Percentiles rank a stretch among this genome's conserved stretches.
These are phyloP conservation scores for Athetis lepigone DNA, from an alignment of 2,888 invertebrate genomes.

Conservation along the genomic window DNA sequence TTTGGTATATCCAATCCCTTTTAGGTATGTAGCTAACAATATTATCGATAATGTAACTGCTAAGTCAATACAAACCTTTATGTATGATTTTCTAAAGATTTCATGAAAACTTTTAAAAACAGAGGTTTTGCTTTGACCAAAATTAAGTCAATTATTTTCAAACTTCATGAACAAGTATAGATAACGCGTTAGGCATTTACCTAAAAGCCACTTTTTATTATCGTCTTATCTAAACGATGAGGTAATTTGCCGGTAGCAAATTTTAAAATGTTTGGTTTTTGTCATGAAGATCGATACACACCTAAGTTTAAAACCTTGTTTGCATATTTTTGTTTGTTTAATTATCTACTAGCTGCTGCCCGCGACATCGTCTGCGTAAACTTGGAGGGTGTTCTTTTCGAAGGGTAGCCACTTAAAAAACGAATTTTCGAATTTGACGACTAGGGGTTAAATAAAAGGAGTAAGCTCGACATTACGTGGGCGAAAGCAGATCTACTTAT, in stretches of 20 bases:
- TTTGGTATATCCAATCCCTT: slow-evolving; percentile 10
- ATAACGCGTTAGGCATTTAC: slow-evolving; percentile 33
- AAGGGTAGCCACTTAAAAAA: too few relatives aligned
- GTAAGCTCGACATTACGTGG: too few relatives aligned
- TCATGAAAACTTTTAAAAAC: too few relatives aligned
- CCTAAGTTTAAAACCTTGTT: not conserved
- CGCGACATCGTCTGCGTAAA: too few relatives aligned
- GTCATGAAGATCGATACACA: slow-evolving; percentile 19
- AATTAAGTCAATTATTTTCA: not conserved
- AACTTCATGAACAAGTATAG: not conserved
- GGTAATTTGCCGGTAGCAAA: slow-evolving; percentile 51
- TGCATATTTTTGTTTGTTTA: not conserved
- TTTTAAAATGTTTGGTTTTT: slow-evolving; percentile 14
- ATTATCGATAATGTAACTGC: not conserved
- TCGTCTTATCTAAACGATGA: slow-evolving; percentile 51
- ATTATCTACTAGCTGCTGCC: not conserved
- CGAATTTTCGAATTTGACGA: too few relatives aligned
- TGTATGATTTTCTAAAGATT: too few relatives aligned
- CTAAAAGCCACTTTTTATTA: slow-evolving; percentile 30
- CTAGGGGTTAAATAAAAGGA: too few relatives aligned
- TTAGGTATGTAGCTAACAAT: not conserved
- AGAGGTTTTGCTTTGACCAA: too few relatives aligned
- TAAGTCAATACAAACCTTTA: not conserved
- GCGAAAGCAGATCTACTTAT: too few relatives aligned
- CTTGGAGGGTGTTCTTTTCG: too few relatives aligned